These are phyloP conservation scores for Tokudaia tokunoshimensis DNA, from an alignment of 2,797 vertebrate genomes.

Conservation along the genomic window DNA sequence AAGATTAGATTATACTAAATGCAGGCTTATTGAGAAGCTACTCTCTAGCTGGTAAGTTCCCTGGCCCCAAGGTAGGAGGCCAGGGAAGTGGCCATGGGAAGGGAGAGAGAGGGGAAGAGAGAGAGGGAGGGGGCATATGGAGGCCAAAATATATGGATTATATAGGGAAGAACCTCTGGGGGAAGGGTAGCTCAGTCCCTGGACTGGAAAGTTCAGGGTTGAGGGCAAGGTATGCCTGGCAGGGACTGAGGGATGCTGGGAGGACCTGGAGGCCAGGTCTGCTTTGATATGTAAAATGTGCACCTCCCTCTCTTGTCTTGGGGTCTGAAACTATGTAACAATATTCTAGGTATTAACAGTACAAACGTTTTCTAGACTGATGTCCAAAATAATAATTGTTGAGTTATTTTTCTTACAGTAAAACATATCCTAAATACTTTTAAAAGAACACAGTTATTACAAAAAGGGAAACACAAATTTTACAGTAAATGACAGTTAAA, in stretches of 20 bases:
- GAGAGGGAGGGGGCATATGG: too few relatives aligned
- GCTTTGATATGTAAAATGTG: not conserved
- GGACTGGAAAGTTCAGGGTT: not conserved
- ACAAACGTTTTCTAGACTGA: not conserved
- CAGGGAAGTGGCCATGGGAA: not conserved
- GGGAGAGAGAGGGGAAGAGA: too few relatives aligned
- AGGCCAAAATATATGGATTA: not conserved
- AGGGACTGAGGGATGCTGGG: not conserved
- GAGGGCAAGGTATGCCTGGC: not conserved
- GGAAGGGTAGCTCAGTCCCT: not conserved
- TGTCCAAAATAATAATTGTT: not conserved
- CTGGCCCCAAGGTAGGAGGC: not conserved
- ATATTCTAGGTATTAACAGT: not conserved
- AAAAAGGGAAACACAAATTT: not conserved
- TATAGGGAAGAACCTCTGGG: not conserved
- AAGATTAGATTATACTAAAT: not conserved
- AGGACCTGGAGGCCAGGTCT: not conserved
- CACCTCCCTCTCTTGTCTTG: not conserved
- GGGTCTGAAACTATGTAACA: not conserved
- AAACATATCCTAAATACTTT: not conserved
- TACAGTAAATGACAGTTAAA: conserved; percentile 60
- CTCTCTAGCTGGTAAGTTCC: too few relatives aligned
- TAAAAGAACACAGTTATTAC: not conserved
- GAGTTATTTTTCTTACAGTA: not conserved
- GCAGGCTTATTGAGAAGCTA: not conserved